Evolutionary conservation across 2,797 vertebrate genomes (phyloP).

Genomic region (Pelodytes ibericus): DNA sequence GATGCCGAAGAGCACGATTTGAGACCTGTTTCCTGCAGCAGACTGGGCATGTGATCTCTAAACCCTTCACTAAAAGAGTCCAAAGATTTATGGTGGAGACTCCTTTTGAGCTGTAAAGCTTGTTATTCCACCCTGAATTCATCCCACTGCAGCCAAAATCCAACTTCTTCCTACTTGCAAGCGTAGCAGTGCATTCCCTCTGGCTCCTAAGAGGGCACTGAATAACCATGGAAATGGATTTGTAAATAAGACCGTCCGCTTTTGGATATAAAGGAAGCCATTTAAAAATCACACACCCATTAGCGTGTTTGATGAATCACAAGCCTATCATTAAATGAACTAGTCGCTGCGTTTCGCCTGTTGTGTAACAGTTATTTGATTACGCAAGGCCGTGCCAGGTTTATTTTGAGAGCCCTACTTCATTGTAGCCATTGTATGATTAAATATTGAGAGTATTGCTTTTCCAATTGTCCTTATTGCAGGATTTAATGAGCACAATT

Average conservation of each 20-base stretch:
- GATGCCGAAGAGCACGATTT: no score
- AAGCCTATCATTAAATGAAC: constrained; percentile 49
- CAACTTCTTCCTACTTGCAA: no score
- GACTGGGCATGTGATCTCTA: no score
- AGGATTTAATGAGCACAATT: constrained; percentile 82
- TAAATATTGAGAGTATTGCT: constrained; percentile 82
- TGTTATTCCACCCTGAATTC: no score
- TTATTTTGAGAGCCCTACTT: constrained; percentile 74
- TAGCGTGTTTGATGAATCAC: constrained; percentile 46
- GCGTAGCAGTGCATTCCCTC: not conserved
- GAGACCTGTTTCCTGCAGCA: no score
- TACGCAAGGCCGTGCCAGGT: constrained; percentile 61
- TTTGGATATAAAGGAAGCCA: constrained; percentile 8
- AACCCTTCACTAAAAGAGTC: no score
- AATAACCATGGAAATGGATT: constrained; percentile 11
- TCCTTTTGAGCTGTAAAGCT: no score
- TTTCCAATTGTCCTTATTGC: constrained; percentile 78
- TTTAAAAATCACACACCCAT: constrained; percentile 38
- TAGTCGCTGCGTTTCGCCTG: constrained; percentile 7
- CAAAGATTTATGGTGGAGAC: no score
- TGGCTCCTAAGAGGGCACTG: not conserved
- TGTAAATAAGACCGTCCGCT: constrained; percentile 21
- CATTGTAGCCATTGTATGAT: constrained; percentile 74
- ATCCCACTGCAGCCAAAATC: no score
- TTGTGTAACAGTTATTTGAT: constrained; percentile 57